Evolutionary conservation across 2,888 invertebrate genomes (phyloP), one percentile per base, ranked within the genome.

Genomic region (Eurytoma californica): DNA sequence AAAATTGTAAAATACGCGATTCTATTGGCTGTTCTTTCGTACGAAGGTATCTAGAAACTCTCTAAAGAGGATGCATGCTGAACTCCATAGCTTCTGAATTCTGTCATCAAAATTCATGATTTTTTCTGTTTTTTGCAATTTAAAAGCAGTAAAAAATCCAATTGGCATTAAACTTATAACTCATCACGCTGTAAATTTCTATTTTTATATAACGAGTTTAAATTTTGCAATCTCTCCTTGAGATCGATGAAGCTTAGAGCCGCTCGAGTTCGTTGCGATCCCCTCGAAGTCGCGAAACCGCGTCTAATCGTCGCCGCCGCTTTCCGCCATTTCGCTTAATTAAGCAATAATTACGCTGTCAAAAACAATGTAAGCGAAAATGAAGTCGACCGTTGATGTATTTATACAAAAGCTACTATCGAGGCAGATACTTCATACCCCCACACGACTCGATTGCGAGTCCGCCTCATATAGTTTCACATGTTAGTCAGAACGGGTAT

Each of bases 401-500:
- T 39, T 39, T 39, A 39, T 39, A 39, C 39, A 39, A 39, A 39
- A 47, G 12, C 18, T 63, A 70, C 72, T 79, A 72, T 75, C 67
- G 58, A 79, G 57, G 49, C 53, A 55, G 28, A 66, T 60, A 53
- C 60, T 65, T 39, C 12, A 72, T 77, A 5, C 16, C 18, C 58
- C 39, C 39, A 39, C 39, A 18, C 18, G 53, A 55, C 55, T 70
- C 7, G 4, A 53, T 47, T 30, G 51, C 53, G 20, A 77, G 66
- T 74, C 51, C 20, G 28, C 24, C 60, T 58, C 24, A 20, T 63
- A 61, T 30, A 66, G 57, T 16, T 74, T 72, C 68, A 63, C 67
- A 69, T 18, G 63, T 79, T 76, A 81, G 76, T 79, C 79, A 79
- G 60, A 81, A 78, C 51, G 68, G 74, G 78, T 81, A 76, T 81